Evolutionary conservation across 1,140 invertebrate genomes (phyloP).

Genomic region (Theocolax elegans): DNA sequence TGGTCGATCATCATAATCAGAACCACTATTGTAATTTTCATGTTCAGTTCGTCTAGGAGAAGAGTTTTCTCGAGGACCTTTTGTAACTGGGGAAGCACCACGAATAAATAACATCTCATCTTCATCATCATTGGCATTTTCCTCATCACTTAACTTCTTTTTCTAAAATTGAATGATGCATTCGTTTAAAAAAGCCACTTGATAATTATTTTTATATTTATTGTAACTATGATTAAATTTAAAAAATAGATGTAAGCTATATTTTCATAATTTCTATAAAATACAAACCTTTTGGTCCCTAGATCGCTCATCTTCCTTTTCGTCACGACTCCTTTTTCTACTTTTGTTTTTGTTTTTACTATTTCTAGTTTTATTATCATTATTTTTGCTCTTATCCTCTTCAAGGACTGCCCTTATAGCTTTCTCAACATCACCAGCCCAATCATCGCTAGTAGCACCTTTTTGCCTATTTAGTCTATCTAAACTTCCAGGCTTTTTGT

Average conservation of each 20-base stretch:
- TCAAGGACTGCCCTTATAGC: conserved; percentile 75
- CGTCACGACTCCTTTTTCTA: conserved; percentile 62
- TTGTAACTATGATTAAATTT: conserved; percentile 20
- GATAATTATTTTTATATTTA: neutral
- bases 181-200: neutral
- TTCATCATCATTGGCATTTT: conserved; percentile 76
- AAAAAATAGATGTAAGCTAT: neutral
- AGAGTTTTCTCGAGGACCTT: conserved; percentile 56
- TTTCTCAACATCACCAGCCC: conserved; percentile 81
- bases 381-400: conserved; percentile 65
- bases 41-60: conserved; percentile 57
- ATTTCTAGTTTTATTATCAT: conserved; percentile 68
- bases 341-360: conserved; percentile 54
- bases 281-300: conserved; percentile 59
- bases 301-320: conserved; percentile 67
- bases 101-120: conserved; percentile 82
- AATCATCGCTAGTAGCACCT: conserved; percentile 73
- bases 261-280: neutral
- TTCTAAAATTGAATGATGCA: conserved; percentile 50
- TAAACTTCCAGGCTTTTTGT: conserved; percentile 50
- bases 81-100: conserved; percentile 72
- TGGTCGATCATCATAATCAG: conserved; percentile 58
- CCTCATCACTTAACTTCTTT: conserved; percentile 61
- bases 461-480: conserved; percentile 61
- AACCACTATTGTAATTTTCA: conserved; percentile 60